Percentiles rank a stretch among this genome's conserved stretches.
Conservation (phyloP, 2,113 vertebrate genomes). For the Notechis scutatus region DNA sequence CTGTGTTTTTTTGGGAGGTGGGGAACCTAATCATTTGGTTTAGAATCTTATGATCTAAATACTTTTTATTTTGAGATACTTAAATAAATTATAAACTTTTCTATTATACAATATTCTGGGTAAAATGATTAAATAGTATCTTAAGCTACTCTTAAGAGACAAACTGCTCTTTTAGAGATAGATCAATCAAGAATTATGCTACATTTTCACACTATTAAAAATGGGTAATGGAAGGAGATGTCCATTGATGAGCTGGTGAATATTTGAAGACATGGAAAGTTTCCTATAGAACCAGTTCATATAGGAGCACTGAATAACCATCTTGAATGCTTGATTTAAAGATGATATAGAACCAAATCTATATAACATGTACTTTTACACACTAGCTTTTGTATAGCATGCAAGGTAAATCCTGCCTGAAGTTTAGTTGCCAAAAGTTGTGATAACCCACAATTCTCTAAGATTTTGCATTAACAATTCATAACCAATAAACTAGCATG, state of each 20-base stretch:
- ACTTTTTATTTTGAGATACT: not conserved
- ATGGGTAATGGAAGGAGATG: not conserved
- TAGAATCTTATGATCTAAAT: not conserved
- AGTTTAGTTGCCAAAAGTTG: not conserved
- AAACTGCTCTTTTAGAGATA: not conserved
- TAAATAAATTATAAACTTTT: not conserved
- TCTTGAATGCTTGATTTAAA: not conserved
- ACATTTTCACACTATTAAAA: not conserved
- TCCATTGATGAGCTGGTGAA: not conserved
- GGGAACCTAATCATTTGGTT: not conserved
- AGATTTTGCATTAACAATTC: not conserved
- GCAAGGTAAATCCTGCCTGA: not conserved
- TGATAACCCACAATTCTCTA: not conserved
- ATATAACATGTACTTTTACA: not conserved
- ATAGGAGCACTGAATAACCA: not conserved
- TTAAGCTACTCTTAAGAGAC: not conserved
- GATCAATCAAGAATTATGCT: not conserved
- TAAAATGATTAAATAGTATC: not conserved
- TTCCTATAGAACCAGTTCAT: not conserved
- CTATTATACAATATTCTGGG: not conserved
- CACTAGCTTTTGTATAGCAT: not conserved
- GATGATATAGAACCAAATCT: not conserved
- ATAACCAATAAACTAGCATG: not conserved
- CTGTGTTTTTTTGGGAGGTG: no score
- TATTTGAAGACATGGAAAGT: not conserved